phyloP scores from a whole-genome alignment of 2,888 invertebrate species.

The Allolobophora icterica region DNA sequence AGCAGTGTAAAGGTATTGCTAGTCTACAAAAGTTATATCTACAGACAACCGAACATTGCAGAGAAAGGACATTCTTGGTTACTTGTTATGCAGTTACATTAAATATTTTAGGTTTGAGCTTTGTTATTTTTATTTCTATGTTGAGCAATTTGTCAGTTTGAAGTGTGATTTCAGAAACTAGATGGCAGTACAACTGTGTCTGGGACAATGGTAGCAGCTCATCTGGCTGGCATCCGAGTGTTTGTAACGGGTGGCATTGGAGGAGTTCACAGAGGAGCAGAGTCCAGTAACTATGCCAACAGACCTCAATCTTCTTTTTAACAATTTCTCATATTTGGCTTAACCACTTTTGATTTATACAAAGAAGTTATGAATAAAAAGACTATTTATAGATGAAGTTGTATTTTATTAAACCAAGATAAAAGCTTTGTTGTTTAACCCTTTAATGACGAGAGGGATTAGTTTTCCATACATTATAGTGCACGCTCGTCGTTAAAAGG shows the following conservation, averaged over 20 bases:
- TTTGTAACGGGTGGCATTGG: slow-evolving; percentile 92
- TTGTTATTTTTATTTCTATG: not conserved
- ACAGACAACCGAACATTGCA: not conserved
- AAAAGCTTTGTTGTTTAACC: no score
- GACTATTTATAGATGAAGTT: not conserved
- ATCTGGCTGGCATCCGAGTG: slow-evolving; percentile 81
- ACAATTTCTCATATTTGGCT: not conserved
- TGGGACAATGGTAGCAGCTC: slow-evolving; percentile 86
- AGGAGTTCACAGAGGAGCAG: slow-evolving; percentile 90
- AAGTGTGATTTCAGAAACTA: slow-evolving; percentile 9
- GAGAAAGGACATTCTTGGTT: not conserved
- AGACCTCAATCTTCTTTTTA: not conserved
- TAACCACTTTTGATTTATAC: not conserved
- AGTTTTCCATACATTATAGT: no score
- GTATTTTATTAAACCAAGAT: not conserved
- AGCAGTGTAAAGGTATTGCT: not conserved
- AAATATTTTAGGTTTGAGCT: not conserved
- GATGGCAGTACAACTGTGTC: slow-evolving; percentile 91
- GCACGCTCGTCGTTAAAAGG: no score
- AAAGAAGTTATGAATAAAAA: not conserved
- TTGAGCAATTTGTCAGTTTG: not conserved
- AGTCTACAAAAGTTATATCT: no score
- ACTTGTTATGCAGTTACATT: not conserved
- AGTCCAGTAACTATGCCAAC: slow-evolving; percentile 62
- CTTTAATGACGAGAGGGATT: no score